Base-by-base conservation (phyloP, 2,888 invertebrate genomes). In the Epistrophe eligans region DNA sequence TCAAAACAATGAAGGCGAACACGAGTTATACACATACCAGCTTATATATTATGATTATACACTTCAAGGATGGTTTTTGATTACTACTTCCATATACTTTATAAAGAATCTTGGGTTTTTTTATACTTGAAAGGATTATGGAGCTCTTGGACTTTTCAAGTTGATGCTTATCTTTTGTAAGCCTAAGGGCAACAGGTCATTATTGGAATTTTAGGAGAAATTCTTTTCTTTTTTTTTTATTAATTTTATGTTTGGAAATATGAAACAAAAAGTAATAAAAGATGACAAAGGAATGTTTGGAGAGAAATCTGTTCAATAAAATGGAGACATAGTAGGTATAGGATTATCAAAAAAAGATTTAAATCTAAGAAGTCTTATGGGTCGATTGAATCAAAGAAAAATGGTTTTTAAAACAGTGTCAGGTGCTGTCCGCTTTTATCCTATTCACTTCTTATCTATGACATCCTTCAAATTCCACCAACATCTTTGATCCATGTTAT, bases 11-110 rank as follows among this genome's bases (percentile, higher is more conserved):
- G 24, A 50, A 62, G 19, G 57, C 17, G 19, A 38, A 19, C 15
- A n/a, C n/a, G n/a, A n/a, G n/a, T n/a, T n/a, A n/a, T n/a, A n/a
- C n/a, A n/a, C n/a, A n/a, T n/a, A n/a, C n/a, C n/a, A n/a, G n/a
- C n/a, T n/a, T 43, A 57, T 67, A 77, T 13, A 24, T 15, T 13
- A 24, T 9, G n/a, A 19, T 52, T 73, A 55, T 60, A 67, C 13
- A 32, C 17, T 45, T 74, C 28, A 57, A 67, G 64, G 58, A 72
- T 82, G 74, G 45, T 55, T 74, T 76, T 82, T 87, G 87, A 87
- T 87, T 87, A 66, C 72, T 79, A 66, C 72, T 79, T 79, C 76
- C 60, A 66, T 79, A 66, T 79, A 87, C 79, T 82, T 79, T 87
- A 72, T 79, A 82, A 76, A 82, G 77, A 79, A 76, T 77, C 45